phyloP scores from a whole-genome alignment of 2,113 vertebrate genomes.

The Hypomesus transpacificus region DNA sequence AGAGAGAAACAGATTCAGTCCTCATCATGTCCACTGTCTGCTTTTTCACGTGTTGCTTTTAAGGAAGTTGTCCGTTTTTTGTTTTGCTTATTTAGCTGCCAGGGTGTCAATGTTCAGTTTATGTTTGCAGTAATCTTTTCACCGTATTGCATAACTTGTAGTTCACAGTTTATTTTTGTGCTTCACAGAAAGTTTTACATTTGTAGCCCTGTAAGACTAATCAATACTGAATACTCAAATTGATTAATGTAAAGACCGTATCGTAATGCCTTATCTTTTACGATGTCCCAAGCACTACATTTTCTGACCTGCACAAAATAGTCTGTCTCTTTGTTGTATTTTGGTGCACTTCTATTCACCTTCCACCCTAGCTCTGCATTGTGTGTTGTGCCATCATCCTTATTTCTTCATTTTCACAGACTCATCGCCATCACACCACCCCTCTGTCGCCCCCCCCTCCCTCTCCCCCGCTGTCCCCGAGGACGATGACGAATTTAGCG shows the following conservation, averaged over 20 bases:
- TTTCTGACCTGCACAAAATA: constrained; percentile 22
- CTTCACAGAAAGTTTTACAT: constrained; percentile 13
- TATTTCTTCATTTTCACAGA: constrained; percentile 90
- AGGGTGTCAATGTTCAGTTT: background rate
- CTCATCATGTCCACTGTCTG: no score
- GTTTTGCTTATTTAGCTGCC: no score
- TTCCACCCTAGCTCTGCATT: constrained; percentile 45
- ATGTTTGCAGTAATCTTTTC: background rate
- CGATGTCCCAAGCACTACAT: background rate
- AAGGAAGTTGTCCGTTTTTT: no score
- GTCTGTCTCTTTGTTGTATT: constrained; percentile 36
- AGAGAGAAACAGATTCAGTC: no score
- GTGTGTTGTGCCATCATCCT: constrained; percentile 66
- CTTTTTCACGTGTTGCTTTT: no score
- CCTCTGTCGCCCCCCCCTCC: constrained; percentile 68
- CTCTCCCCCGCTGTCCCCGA: constrained; percentile 77
- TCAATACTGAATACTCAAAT: background rate
- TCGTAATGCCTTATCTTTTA: no score
- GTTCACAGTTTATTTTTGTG: constrained; percentile 4
- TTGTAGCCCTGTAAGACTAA: background rate
- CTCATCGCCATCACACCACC: constrained; percentile 88
- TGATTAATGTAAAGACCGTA: no score
- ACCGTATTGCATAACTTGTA: background rate
- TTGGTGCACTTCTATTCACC: constrained; percentile 21
- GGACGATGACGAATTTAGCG: constrained; percentile 93